Conservation (phyloP, 2,113 vertebrate genomes). For the Bufo bufo region DNA sequence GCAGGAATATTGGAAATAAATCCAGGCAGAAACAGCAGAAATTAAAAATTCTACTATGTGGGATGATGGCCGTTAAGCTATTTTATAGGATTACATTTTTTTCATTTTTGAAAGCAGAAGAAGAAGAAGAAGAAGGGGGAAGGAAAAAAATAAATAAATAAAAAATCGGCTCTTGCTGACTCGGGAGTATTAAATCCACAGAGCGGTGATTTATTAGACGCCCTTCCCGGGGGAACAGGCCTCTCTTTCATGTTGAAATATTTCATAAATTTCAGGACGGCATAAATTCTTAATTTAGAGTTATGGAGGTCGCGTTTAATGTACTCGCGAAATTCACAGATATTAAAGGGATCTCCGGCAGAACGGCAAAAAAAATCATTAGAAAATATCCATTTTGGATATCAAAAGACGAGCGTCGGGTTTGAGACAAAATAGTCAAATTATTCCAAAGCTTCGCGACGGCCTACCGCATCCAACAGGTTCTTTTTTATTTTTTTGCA, state of each 20-base stretch:
- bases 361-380: not conserved
- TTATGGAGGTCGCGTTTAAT: conserved; percentile 83
- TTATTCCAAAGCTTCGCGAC: too few species aligned
- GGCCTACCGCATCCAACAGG: too few species aligned
- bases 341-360: conserved; percentile 76
- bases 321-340: conserved; percentile 74
- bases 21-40: conserved; percentile 99
- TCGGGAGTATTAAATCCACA: conserved; percentile 90
- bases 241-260: conserved; percentile 85
- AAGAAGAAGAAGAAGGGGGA: conserved; percentile 72
- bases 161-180: conserved; percentile 83
- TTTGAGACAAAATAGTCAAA: too few species aligned
- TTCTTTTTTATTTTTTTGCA: too few species aligned
- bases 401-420: too few species aligned
- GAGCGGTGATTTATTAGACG: conserved; percentile 95
- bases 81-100: conserved; percentile 96
- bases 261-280: conserved; percentile 92
- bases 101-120: conserved; percentile 79
- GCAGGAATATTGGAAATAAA: conserved; percentile 99
- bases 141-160: conserved; percentile 63
- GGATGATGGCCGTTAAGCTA: conserved; percentile 91
- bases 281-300: conserved; percentile 89
- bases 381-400: too few species aligned
- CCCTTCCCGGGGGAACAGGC: conserved; percentile 88
- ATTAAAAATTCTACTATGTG: conserved; percentile 98